A percentile compares a stretch with the other conserved stretches of the same genome.
These are phyloP conservation scores for Pseudotriccus pelzelni DNA, from an alignment of 2,797 vertebrate species.

Conservation along the genomic window DNA sequence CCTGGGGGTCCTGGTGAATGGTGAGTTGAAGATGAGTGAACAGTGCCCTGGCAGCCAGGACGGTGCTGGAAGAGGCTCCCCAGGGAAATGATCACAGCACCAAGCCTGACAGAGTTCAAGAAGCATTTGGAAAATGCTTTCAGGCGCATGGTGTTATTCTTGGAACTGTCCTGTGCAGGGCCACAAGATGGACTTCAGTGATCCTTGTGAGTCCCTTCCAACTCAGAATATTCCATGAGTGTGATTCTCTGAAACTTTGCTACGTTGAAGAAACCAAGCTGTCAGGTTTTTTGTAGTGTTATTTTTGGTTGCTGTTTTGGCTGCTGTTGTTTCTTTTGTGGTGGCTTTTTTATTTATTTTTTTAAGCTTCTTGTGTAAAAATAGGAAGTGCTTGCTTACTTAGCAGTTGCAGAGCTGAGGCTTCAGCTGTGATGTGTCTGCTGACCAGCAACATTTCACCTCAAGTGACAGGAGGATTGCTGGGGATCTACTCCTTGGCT, in stretches of 20 bases:
- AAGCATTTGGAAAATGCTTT: neutral
- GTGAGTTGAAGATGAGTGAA: neutral
- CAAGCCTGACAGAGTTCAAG: neutral
- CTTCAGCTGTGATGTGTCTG: neutral
- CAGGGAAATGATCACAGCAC: neutral
- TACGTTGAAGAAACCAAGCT: neutral
- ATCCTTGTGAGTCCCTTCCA: neutral
- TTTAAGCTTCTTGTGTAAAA: neutral
- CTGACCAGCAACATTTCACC: neutral
- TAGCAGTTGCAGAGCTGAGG: neutral
- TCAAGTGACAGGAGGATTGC: neutral
- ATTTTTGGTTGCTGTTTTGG: neutral
- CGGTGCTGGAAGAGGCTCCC: neutral
- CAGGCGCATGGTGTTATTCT: neutral
- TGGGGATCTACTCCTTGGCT: neutral
- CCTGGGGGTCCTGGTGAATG: neutral
- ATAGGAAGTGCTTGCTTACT: neutral
- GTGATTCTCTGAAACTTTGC: neutral
- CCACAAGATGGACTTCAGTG: neutral
- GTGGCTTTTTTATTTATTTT: no score
- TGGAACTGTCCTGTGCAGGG: neutral
- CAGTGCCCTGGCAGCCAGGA: neutral
- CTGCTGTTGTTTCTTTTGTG: neutral
- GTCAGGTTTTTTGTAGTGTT: neutral
- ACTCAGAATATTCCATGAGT: neutral